Conservation (phyloP, 2,113 vertebrate genomes). For the Anarhynchus alexandrinus region DNA sequence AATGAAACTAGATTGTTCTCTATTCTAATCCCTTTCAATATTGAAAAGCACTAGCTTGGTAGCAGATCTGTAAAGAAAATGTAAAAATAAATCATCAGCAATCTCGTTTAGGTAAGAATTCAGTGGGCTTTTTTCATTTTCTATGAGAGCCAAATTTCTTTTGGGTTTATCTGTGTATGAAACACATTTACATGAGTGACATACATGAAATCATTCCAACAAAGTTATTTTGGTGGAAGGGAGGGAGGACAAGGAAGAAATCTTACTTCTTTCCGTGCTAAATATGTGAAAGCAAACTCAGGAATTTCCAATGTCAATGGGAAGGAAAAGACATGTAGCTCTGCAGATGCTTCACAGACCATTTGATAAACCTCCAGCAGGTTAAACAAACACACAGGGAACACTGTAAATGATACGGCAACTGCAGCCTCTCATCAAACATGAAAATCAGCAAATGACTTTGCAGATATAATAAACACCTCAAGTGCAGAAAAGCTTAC, state of each 20-base stretch:
- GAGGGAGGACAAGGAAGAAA: neutral
- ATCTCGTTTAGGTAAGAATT: neutral
- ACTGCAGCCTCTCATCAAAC: conserved; percentile 32
- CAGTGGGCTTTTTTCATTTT: neutral
- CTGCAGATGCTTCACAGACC: conserved; percentile 10
- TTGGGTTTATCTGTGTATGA: neutral
- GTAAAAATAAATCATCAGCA: neutral
- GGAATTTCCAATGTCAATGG: neutral
- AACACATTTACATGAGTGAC: neutral
- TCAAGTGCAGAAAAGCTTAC: conserved; percentile 30
- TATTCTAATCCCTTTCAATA: neutral
- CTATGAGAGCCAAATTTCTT: neutral
- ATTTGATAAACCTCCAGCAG: conserved; percentile 32
- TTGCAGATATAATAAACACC: conserved; percentile 45
- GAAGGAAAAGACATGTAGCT: neutral
- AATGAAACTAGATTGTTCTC: neutral
- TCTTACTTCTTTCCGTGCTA: neutral
- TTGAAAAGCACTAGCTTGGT: neutral
- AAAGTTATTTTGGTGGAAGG: neutral
- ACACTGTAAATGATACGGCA: conserved; percentile 1
- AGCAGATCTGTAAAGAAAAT: neutral
- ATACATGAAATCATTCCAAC: neutral
- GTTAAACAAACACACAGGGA: conserved; percentile 45
- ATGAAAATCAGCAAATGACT: conserved; percentile 35
- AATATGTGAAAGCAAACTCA: neutral